A percentile compares a stretch with the other conserved stretches of the same genome.
Evolutionary conservation across 1,140 invertebrate genomes (phyloP).

Genomic region (Megathymus violae): DNA sequence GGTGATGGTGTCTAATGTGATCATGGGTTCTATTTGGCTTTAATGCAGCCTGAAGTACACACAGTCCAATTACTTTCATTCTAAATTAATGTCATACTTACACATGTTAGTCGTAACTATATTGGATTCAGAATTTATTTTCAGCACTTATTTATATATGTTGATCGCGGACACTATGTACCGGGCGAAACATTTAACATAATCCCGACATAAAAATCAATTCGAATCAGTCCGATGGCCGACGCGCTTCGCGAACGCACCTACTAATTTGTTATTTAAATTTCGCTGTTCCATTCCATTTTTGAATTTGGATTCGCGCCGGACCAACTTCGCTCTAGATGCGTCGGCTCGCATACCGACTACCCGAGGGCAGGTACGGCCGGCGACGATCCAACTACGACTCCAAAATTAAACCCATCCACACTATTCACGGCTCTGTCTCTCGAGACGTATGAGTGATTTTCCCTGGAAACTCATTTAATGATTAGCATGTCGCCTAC

Average conservation of each 20-base stretch:
- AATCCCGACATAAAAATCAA: constrained; percentile 46
- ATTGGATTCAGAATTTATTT: not conserved
- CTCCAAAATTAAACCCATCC: constrained; percentile 13
- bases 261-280: constrained; percentile 80
- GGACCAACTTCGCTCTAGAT: constrained; percentile 47
- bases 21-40: not conserved
- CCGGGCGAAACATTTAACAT: constrained; percentile 40
- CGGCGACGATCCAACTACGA: constrained; percentile 18
- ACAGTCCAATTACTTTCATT: not conserved
- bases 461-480: constrained; percentile 17
- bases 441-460: constrained; percentile 10
- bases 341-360: constrained; percentile 56
- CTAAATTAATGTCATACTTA: too few relatives aligned
- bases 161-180: constrained; percentile 12
- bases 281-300: constrained; percentile 71
- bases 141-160: constrained; percentile 15
- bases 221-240: constrained; percentile 52
- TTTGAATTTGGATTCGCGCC: too few relatives aligned
- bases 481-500: constrained; percentile 38
- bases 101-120: not conserved
- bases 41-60: not conserved
- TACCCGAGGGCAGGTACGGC: constrained; percentile 53
- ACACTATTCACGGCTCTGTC: constrained; percentile 35
- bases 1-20: too few relatives aligned
- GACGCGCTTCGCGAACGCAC: constrained; percentile 69